Evolutionary conservation across 2,797 vertebrate species (phyloP).

Genomic region (Hyperoplus lanceolatus): DNA sequence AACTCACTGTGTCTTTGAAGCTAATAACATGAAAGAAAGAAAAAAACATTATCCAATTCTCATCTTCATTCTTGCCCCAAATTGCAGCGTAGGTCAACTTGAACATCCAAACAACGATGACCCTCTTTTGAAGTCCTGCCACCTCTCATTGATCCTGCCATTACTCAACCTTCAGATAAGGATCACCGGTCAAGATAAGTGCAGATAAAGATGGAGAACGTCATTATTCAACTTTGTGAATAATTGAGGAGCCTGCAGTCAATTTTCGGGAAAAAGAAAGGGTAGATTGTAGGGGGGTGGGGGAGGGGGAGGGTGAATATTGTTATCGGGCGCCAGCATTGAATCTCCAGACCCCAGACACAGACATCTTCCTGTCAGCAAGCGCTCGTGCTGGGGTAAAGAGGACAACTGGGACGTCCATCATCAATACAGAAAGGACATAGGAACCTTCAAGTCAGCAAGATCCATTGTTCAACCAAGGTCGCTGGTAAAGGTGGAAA

Average conservation of each 20-base stretch:
- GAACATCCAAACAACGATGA: conserved; percentile 30
- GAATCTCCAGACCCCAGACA: conserved; percentile 21
- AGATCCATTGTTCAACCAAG: conserved; percentile 84
- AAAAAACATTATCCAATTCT: conserved; percentile 31
- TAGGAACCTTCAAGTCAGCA: conserved; percentile 82
- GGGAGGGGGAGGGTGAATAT: neutral
- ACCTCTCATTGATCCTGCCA: conserved; percentile 57
- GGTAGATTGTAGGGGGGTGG: neutral
- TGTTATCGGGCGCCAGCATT: conserved; percentile 20
- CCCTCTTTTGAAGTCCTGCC: conserved; percentile 54
- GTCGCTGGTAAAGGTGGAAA: conserved; percentile 79
- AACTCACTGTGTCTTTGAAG: neutral
- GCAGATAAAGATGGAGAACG: conserved; percentile 56
- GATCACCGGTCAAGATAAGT: conserved; percentile 58
- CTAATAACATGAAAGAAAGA: conserved; percentile 17
- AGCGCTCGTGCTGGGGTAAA: conserved; percentile 37
- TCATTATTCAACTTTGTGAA: conserved; percentile 67
- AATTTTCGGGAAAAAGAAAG: conserved; percentile 41
- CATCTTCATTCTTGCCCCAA: conserved; percentile 22
- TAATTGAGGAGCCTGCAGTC: conserved; percentile 66
- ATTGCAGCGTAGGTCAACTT: conserved; percentile 33
- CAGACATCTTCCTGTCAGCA: conserved; percentile 41
- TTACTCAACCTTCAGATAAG: conserved; percentile 74
- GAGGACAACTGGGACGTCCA: conserved; percentile 71
- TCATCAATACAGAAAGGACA: conserved; percentile 77